Evolutionary conservation across 2,113 vertebrate species (phyloP), one percentile per base, ranked within the genome.

Genomic region (Globicephala melas): DNA sequence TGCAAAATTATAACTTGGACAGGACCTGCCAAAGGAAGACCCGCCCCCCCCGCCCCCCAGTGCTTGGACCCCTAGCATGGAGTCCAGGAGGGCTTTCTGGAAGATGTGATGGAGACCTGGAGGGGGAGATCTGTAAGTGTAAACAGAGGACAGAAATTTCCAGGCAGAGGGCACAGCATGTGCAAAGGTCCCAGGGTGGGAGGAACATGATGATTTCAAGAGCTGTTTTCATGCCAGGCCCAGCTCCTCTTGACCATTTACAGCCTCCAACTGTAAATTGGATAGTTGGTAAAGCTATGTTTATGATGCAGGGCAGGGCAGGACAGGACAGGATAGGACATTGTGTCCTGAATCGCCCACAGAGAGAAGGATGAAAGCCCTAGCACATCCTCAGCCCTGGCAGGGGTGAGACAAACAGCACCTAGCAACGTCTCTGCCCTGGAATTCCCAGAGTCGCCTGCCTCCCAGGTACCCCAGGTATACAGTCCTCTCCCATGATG

Each of bases 11-110:
- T n/a, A 62, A 50, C 77, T 68, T 18, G 33, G 41, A 62, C 17
- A 31, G 67, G 62, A 62, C 1, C 62, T 63, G 62, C n/a, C 41
- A 77, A 60, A 62, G 68, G 70, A 23, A 70, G 31, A 79, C 76
- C 20, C 44, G 1, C 28, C 9, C 41, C 26, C 25, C 2, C 0
- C 1, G 7, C 2, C 20, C 0, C 31, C 8, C 67, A 26, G 36
- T 5, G 58, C 89, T 25, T 47, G 36, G 60, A 85, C 15, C 13
- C 14, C 55, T 38, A 47, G 73, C 21, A 0, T 31, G 31, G 18
- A 53, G 8, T 53, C 76, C 50, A 36, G 47, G n/a, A 82, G 28
- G 60, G 33, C n/a, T 88, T 92, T 26, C 89, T 26, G 28, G 41
- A 36, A 23, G 76, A 88, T 2, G 28, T 80, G 53, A 47, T 18